phyloP scores from a whole-genome alignment of 2,797 vertebrate genomes.

The Rhynchonycteris naso region DNA sequence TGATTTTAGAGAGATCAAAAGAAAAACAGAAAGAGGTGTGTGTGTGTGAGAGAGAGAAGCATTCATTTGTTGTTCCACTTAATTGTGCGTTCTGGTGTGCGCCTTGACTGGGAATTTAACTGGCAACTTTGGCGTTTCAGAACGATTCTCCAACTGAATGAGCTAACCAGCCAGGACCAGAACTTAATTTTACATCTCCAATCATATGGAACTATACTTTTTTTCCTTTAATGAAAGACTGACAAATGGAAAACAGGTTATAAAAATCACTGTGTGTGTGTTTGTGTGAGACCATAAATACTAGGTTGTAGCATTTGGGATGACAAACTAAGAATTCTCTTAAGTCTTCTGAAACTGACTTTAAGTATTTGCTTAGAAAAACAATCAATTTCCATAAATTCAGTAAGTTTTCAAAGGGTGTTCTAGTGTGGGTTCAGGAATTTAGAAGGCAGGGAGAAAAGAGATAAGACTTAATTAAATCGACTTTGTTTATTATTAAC shows the following conservation, averaged over 20 bases:
- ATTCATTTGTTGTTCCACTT: too few species aligned
- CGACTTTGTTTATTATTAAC: neutral
- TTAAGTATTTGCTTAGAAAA: neutral
- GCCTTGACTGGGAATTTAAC: too few species aligned
- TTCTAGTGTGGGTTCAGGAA: neutral
- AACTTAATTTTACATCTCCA: constrained; percentile 8
- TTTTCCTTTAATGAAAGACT: constrained; percentile 31
- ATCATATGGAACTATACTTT: neutral
- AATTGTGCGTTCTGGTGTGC: too few species aligned
- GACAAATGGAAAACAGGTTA: neutral
- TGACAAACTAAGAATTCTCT: neutral
- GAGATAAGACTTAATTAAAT: neutral
- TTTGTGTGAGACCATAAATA: fast-evolving
- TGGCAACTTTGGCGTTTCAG: too few species aligned
- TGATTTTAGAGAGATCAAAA: too few species aligned
- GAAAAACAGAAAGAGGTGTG: too few species aligned
- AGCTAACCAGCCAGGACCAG: neutral
- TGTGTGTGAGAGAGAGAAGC: too few species aligned
- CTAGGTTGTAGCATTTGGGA: neutral
- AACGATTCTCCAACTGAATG: too few species aligned
- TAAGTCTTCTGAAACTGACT: neutral
- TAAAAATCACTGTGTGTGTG: neutral
- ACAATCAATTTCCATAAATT: neutral
- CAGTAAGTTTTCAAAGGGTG: neutral
- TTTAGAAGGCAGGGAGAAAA: neutral